Conservation (phyloP, 2,113 vertebrate genomes). For the Ifrita kowaldi region DNA sequence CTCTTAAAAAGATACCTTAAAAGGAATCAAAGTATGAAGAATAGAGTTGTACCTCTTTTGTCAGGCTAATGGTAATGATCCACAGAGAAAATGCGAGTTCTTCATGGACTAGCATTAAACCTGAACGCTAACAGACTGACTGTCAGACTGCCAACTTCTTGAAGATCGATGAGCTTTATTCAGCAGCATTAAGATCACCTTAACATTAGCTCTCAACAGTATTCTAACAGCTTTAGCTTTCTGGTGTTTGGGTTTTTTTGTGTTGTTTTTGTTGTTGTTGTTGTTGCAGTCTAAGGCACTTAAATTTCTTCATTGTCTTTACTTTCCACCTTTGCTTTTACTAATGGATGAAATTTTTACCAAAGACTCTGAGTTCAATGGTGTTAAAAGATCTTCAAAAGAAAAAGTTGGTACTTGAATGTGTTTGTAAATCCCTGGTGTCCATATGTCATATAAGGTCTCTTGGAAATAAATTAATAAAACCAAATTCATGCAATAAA, state of each 20-base stretch:
- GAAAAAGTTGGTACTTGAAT: not conserved
- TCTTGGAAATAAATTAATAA: not conserved
- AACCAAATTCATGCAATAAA: not conserved
- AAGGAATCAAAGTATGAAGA: not conserved
- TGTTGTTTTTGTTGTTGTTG: too few relatives aligned
- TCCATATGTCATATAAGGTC: not conserved
- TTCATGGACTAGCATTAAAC: not conserved
- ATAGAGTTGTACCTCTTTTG: not conserved
- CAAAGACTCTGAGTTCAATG: not conserved
- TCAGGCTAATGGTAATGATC: not conserved
- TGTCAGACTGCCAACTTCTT: not conserved
- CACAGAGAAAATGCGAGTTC: not conserved
- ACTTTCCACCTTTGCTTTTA: not conserved
- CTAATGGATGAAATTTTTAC: not conserved
- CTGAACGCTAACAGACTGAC: not conserved
- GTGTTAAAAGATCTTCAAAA: not conserved
- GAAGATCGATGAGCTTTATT: not conserved
- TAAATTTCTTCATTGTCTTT: not conserved
- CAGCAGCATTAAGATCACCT: not conserved
- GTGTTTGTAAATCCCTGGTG: not conserved
- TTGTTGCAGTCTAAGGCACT: not conserved
- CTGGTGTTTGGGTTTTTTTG: not conserved
- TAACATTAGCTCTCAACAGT: not conserved
- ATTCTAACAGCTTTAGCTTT: not conserved
- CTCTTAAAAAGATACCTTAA: not conserved